phyloP scores from a whole-genome alignment of 2,888 invertebrate species.

The Amphipyra berbera region DNA sequence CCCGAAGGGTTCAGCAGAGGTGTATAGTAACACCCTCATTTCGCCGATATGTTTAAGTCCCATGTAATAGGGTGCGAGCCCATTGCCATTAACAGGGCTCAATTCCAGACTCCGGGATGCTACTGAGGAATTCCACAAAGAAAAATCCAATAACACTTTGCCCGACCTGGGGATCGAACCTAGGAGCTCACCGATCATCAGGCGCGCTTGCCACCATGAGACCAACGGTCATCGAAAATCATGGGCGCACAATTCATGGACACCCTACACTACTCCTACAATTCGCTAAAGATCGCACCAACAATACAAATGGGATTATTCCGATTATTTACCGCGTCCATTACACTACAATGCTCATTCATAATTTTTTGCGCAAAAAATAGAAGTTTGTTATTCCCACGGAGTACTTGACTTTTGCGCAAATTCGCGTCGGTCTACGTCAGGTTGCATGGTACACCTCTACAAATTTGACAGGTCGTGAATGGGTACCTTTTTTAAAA shows the following conservation, averaged over 20 bases:
- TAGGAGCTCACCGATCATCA: too few relatives aligned
- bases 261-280: conserved; percentile 64
- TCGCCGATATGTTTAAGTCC: too few relatives aligned
- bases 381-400: conserved; percentile 76
- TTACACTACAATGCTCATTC: conserved; percentile 83
- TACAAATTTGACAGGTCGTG: conserved; percentile 60
- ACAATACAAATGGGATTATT: conserved; percentile 86
- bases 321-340: conserved; percentile 84
- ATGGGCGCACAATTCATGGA: conserved; percentile 40
- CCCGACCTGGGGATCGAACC: too few relatives aligned
- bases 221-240: too few relatives aligned
- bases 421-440: conserved; percentile 70
- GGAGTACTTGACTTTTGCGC: conserved; percentile 71
- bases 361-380: conserved; percentile 68
- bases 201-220: too few relatives aligned
- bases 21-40: too few relatives aligned
- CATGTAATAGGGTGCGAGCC: too few relatives aligned
- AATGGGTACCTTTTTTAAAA: conserved; percentile 70
- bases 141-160: too few relatives aligned
- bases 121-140: too few relatives aligned
- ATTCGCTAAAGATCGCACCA: conserved; percentile 62
- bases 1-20: too few relatives aligned
- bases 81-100: too few relatives aligned
- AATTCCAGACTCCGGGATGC: too few relatives aligned
- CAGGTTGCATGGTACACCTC: conserved; percentile 67